Percentiles rank a stretch among this genome's conserved stretches.
These are phyloP conservation scores for Campaea margaritaria DNA, from an alignment of 2,888 invertebrate genomes.

Conservation along the genomic window DNA sequence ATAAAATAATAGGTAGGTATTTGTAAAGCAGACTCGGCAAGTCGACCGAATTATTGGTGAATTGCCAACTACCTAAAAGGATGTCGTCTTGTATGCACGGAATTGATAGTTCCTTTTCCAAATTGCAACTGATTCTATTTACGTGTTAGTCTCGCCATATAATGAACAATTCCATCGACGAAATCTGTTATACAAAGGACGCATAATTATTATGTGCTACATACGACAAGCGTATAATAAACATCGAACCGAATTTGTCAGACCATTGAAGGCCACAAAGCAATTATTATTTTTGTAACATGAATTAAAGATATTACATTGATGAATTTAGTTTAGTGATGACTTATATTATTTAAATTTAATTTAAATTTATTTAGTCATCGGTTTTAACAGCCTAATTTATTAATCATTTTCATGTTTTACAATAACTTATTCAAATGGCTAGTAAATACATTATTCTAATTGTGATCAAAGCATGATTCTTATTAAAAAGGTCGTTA, in stretches of 20 bases:
- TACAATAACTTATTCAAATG: neutral
- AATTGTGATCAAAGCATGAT: neutral
- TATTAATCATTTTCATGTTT: neutral
- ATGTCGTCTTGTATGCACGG: neutral
- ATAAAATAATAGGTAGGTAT: neutral
- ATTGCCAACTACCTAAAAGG: conserved; percentile 1
- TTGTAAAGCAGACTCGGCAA: neutral
- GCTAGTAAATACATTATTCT: neutral
- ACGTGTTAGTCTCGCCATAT: neutral
- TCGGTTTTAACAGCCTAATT: too few relatives aligned
- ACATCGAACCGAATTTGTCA: too few relatives aligned
- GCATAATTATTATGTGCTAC: too few relatives aligned
- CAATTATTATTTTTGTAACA: too few relatives aligned
- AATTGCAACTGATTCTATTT: neutral
- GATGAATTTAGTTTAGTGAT: too few relatives aligned
- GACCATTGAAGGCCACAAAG: too few relatives aligned
- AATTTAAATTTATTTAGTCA: neutral
- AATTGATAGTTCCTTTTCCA: neutral
- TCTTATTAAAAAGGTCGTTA: too few relatives aligned
- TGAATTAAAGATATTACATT: too few relatives aligned
- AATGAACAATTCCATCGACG: neutral
- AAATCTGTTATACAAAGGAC: neutral
- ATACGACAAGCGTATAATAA: too few relatives aligned
- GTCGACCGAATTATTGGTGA: conserved; percentile 1
- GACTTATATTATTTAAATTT: neutral